These are phyloP conservation scores for Siphamia tubifer DNA, from an alignment of 2,113 vertebrate species.

Conservation along the genomic window DNA sequence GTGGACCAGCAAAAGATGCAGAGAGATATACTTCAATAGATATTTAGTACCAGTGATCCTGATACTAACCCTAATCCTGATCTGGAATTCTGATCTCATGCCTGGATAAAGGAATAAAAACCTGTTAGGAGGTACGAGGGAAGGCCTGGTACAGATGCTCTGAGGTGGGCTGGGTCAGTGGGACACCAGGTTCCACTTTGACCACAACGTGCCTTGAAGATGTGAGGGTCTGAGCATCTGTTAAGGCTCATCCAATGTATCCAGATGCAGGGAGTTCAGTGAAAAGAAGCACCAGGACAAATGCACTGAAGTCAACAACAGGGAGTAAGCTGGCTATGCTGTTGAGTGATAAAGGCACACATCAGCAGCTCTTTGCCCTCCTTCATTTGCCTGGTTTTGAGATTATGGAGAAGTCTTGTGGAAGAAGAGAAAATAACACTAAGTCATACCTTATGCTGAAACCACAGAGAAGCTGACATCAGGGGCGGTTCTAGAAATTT, in stretches of 20 bases:
- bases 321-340: constrained; percentile 39
- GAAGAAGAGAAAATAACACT: neutral
- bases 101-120: constrained; percentile 63
- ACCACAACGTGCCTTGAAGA: constrained; percentile 59
- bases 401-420: neutral
- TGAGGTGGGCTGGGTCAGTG: constrained; percentile 46
- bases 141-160: constrained; percentile 44
- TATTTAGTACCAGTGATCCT: constrained; percentile 59
- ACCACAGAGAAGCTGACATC: neutral
- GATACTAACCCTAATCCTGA: constrained; percentile 61
- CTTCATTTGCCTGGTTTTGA: constrained; percentile 16
- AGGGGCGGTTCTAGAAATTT: too few species aligned
- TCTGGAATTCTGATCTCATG: constrained; percentile 66
- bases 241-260: constrained; percentile 50
- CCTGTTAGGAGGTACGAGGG: constrained; percentile 21
- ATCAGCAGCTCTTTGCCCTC: constrained; percentile 21
- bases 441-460: neutral
- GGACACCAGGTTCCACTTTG: constrained; percentile 60
- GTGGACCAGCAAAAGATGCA: constrained; percentile 46
- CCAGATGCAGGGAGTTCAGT: constrained; percentile 33
- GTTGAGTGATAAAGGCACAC: constrained; percentile 44
- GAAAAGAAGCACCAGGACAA: constrained; percentile 30
- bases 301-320: constrained; percentile 49
- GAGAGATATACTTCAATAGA: constrained; percentile 53
- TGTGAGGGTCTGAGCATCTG: constrained; percentile 42